phyloP scores from a whole-genome alignment of 2,113 vertebrate species.

The Nesogale talazaci region DNA sequence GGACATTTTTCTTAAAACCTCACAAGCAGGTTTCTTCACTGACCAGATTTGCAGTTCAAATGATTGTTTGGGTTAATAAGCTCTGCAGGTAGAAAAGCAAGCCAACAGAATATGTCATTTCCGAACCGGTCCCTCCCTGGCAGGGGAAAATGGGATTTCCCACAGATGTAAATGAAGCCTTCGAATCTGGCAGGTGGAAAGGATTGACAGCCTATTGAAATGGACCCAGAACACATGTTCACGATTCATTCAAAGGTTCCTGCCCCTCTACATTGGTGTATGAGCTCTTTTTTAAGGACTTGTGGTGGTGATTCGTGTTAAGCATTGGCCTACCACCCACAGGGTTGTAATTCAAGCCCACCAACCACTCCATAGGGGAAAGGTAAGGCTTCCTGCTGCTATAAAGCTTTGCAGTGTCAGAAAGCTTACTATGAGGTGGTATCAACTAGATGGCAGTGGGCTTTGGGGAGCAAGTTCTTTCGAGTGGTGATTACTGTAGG shows the following conservation, averaged over 20 bases:
- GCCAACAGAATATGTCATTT: background rate
- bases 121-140: background rate
- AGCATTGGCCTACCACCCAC: too few relatives aligned
- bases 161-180: background rate
- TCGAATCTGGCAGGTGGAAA: background rate
- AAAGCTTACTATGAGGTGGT: too few relatives aligned
- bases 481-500: constrained; percentile 5
- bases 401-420: too few relatives aligned
- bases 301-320: too few relatives aligned
- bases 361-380: too few relatives aligned
- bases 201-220: background rate
- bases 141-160: background rate
- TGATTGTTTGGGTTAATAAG: constrained; percentile 18
- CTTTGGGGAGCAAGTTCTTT: background rate
- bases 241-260: background rate
- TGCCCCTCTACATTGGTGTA: background rate
- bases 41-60: background rate
- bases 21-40: constrained; percentile 30
- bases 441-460: too few relatives aligned
- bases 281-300: too few relatives aligned
- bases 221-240: background rate
- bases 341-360: too few relatives aligned
- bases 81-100: background rate
- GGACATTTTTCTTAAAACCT: constrained; percentile 9
- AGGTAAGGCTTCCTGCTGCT: too few relatives aligned